A percentile compares a stretch with the other conserved stretches of the same genome.
phyloP scores from a whole-genome alignment of 2,797 vertebrate species.

The Liasis olivaceus region DNA sequence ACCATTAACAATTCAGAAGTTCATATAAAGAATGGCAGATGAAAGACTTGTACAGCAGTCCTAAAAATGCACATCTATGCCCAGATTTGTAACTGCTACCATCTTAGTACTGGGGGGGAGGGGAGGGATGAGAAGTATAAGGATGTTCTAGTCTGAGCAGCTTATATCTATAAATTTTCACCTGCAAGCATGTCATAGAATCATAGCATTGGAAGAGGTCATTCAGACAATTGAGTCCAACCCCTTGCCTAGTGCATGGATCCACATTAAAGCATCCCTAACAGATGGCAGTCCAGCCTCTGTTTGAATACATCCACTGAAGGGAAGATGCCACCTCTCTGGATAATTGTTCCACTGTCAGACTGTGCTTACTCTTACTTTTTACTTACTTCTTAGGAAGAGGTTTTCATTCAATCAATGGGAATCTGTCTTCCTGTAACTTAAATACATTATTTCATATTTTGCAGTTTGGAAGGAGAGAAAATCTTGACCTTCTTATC shows the following conservation, averaged over 20 bases:
- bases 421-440: not conserved
- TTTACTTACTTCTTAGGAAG: not conserved
- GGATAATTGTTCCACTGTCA: not conserved
- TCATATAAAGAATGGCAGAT: slow-evolving; percentile 58
- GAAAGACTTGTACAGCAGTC: slow-evolving; percentile 39
- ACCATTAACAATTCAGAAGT: slow-evolving; percentile 57
- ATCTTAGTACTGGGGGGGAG: not conserved
- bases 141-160: not conserved
- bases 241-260: not conserved
- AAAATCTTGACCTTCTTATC: not conserved
- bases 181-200: not conserved
- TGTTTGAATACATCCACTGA: not conserved
- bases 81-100: slow-evolving; percentile 29
- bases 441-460: not conserved
- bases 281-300: not conserved
- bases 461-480: not conserved
- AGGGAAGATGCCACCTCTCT: not conserved
- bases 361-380: not conserved
- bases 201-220: not conserved
- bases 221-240: not conserved
- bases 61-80: slow-evolving; percentile 38
- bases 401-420: not conserved
- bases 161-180: slow-evolving; percentile 30
- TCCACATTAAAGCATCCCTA: not conserved
- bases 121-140: not conserved